Evolutionary conservation across 2,113 vertebrate species (phyloP).

Genomic region (Montifringilla adamsi): DNA sequence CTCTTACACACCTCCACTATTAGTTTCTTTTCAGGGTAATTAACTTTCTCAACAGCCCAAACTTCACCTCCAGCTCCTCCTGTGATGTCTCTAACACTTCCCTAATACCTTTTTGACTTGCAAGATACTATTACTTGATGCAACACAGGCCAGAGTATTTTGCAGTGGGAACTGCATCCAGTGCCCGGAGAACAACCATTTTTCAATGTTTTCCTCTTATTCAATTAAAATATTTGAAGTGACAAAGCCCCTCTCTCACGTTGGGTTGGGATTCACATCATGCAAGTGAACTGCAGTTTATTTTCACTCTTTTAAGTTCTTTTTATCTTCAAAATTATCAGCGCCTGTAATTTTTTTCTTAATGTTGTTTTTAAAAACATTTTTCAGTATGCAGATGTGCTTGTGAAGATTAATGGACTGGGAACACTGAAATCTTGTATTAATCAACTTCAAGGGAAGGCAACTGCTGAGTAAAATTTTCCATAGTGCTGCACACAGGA

Average conservation of each 20-base stretch:
- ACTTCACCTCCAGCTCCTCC: background rate
- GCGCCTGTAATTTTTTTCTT: background rate
- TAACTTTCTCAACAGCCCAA: slow-evolving; percentile 5
- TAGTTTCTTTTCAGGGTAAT: slow-evolving; percentile 21
- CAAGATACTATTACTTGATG: background rate
- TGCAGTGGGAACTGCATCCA: background rate
- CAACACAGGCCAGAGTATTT: background rate
- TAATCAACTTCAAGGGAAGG: slow-evolving; percentile 28
- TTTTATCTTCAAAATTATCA: slow-evolving; percentile 46
- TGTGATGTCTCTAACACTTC: slow-evolving; percentile 26
- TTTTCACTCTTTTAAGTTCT: background rate
- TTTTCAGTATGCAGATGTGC: slow-evolving; percentile 24
- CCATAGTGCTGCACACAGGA: background rate
- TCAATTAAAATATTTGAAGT: slow-evolving; percentile 7
- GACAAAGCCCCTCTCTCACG: background rate
- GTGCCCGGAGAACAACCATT: background rate
- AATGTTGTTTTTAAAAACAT: slow-evolving; percentile 15
- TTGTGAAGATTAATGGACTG: slow-evolving; percentile 39
- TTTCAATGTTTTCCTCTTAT: background rate
- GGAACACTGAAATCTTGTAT: slow-evolving; percentile 36
- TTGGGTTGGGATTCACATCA: background rate
- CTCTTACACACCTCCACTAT: background rate
- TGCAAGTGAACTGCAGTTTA: background rate
- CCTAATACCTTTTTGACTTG: slow-evolving; percentile 25
- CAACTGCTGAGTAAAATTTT: slow-evolving; percentile 16